Evolutionary conservation across 2,113 vertebrate species (phyloP).

Genomic region (Ramphastos sulfuratus): DNA sequence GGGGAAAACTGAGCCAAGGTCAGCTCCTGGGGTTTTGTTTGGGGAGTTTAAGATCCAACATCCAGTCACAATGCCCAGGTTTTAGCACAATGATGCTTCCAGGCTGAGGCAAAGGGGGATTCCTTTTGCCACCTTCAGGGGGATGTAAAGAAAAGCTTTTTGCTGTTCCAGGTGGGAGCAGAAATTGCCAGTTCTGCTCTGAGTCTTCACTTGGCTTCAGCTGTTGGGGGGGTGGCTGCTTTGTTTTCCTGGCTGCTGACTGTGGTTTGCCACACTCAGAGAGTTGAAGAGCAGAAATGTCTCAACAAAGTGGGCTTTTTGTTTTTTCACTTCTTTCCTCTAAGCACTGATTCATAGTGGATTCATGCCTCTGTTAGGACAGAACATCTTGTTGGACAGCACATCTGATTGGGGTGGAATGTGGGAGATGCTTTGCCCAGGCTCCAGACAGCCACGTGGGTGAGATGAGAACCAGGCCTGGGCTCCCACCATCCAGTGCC

Average conservation of each 20-base stretch:
- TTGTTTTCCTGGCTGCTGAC: not conserved
- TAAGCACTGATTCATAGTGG: not conserved
- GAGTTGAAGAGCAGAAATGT: not conserved
- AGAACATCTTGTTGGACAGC: not conserved
- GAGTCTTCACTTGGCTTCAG: rapidly evolving
- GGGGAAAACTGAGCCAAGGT: not conserved
- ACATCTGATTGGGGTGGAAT: not conserved
- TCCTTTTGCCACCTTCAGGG: rapidly evolving
- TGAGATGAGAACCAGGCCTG: not conserved
- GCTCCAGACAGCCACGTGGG: not conserved
- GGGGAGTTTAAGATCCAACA: rapidly evolving
- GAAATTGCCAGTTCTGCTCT: not conserved
- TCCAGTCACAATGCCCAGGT: not conserved
- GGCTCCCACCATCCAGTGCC: not conserved
- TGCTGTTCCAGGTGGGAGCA: not conserved
- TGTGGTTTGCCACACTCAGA: not conserved
- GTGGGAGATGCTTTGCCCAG: not conserved
- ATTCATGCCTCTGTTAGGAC: not conserved
- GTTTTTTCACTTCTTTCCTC: not conserved
- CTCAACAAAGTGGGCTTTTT: not conserved
- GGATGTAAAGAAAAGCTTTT: not conserved
- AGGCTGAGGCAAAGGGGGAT: not conserved
- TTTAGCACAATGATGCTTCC: not conserved
- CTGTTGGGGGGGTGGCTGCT: rapidly evolving
- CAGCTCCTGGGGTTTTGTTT: too few relatives aligned